These are phyloP conservation scores for Hycleus cichorii DNA, from an alignment of 1,140 invertebrate genomes.

Conservation along the genomic window DNA sequence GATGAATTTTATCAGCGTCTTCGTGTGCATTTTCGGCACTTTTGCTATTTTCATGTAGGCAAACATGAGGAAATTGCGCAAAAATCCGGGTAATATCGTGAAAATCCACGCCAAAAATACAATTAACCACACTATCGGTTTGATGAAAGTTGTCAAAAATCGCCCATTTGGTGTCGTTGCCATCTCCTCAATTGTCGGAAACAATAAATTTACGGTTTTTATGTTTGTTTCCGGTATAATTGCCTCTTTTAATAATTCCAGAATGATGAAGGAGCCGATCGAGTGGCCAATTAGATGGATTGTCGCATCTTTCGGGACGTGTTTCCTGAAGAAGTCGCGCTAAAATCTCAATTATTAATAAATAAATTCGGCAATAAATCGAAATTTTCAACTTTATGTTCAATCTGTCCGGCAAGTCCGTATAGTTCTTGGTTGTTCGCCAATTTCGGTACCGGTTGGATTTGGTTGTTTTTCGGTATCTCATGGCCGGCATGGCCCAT, in stretches of 20 bases:
- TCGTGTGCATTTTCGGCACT: constrained; percentile 40
- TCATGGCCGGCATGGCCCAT: constrained; percentile 66
- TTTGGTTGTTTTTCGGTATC: constrained; percentile 43
- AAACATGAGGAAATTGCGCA: constrained; percentile 46
- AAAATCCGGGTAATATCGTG: constrained; percentile 48
- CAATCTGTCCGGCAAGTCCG: constrained; percentile 63
- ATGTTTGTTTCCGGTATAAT: constrained; percentile 42
- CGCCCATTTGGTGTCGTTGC: constrained; percentile 61
- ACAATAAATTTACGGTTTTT: constrained; percentile 60
- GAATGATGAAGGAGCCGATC: constrained; percentile 70
- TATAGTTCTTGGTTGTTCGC: too few species aligned
- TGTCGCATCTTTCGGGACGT: constrained; percentile 57
- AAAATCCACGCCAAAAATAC: constrained; percentile 52
- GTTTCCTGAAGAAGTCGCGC: constrained; percentile 63
- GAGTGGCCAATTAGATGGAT: constrained; percentile 78
- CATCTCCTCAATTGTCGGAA: constrained; percentile 78
- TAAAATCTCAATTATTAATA: constrained; percentile 24
- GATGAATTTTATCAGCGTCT: constrained; percentile 46
- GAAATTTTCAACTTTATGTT: constrained; percentile 57
- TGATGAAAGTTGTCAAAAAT: constrained; percentile 49
- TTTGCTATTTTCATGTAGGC: constrained; percentile 45
- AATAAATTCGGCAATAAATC: constrained; percentile 15
- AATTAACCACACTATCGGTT: constrained; percentile 48
- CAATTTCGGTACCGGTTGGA: constrained; percentile 41
- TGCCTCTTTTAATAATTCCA: constrained; percentile 61